A percentile compares a stretch with the other conserved stretches of the same genome.
phyloP scores from a whole-genome alignment of 2,797 vertebrate genomes.

The Myotis daubentonii region DNA sequence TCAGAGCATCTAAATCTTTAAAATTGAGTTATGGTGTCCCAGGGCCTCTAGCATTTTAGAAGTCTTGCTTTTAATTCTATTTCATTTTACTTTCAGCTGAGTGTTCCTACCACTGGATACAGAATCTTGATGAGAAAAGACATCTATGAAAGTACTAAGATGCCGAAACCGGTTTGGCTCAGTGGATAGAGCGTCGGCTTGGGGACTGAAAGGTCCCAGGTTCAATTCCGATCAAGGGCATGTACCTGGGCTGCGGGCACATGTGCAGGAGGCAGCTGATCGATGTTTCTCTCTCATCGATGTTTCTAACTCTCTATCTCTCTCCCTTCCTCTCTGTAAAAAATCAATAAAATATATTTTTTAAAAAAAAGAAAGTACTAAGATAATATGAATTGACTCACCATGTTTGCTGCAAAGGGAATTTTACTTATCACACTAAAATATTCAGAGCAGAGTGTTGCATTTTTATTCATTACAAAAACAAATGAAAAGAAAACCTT shows the following conservation, averaged over 20 bases:
- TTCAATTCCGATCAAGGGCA: too few species aligned
- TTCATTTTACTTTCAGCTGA: slow-evolving; percentile 5
- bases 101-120: background rate
- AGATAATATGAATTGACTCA: background rate
- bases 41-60: background rate
- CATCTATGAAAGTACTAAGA: background rate
- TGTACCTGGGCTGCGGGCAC: too few species aligned
- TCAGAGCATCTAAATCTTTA: background rate
- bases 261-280: too few species aligned
- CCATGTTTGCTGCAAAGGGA: background rate
- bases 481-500: background rate
- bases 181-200: too few species aligned
- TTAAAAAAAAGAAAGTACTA: slow-evolving; percentile 9
- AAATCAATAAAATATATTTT: too few species aligned
- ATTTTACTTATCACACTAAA: background rate
- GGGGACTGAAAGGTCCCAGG: too few species aligned
- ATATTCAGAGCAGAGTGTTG: slow-evolving; percentile 22
- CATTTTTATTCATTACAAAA: background rate
- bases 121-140: background rate
- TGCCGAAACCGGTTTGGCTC: too few species aligned
- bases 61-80: background rate
- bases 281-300: too few species aligned
- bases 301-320: too few species aligned
- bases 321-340: too few species aligned
- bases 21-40: background rate